Evolutionary conservation across 2,113 vertebrate species (phyloP).

Genomic region (Atractosteus spatula): DNA sequence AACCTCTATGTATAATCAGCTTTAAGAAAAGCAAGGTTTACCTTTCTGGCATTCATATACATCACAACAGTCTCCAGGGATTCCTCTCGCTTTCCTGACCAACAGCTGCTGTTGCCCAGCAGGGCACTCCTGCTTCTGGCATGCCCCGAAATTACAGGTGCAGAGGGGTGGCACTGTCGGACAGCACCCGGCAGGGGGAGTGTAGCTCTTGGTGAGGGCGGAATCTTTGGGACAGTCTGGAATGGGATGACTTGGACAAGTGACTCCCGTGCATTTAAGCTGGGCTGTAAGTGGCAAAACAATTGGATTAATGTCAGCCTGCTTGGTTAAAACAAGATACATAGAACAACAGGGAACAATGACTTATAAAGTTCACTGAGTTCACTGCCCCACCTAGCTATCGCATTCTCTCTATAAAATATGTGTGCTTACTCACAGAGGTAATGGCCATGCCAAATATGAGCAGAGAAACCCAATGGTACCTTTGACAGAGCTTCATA

Average conservation of each 20-base stretch:
- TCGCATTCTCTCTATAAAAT: too few relatives aligned
- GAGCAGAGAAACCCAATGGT: too few relatives aligned
- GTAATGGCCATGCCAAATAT: too few relatives aligned
- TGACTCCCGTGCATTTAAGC: slow-evolving; percentile 60
- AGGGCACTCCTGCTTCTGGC: slow-evolving; percentile 54
- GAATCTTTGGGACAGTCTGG: slow-evolving; percentile 64
- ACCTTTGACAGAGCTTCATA: too few relatives aligned
- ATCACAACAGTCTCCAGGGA: slow-evolving; percentile 68
- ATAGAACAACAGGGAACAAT: too few relatives aligned
- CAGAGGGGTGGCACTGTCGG: slow-evolving; percentile 55
- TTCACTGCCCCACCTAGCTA: too few relatives aligned
- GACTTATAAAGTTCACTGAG: too few relatives aligned
- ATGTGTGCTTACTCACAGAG: too few relatives aligned
- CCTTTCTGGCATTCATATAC: slow-evolving; percentile 68
- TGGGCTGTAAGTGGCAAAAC: slow-evolving; percentile 51
- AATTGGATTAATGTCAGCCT: background rate
- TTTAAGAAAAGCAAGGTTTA: slow-evolving; percentile 30
- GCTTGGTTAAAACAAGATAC: too few relatives aligned
- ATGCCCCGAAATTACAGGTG: slow-evolving; percentile 59
- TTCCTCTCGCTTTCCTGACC: slow-evolving; percentile 54
- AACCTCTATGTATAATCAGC: background rate
- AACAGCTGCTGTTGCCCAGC: slow-evolving; percentile 45
- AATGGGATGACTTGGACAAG: slow-evolving; percentile 45
- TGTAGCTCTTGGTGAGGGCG: slow-evolving; percentile 58
- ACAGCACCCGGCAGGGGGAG: slow-evolving; percentile 62